phyloP scores from a whole-genome alignment of 2,888 invertebrate genomes.

The Chromoteleia sp. region DNA sequence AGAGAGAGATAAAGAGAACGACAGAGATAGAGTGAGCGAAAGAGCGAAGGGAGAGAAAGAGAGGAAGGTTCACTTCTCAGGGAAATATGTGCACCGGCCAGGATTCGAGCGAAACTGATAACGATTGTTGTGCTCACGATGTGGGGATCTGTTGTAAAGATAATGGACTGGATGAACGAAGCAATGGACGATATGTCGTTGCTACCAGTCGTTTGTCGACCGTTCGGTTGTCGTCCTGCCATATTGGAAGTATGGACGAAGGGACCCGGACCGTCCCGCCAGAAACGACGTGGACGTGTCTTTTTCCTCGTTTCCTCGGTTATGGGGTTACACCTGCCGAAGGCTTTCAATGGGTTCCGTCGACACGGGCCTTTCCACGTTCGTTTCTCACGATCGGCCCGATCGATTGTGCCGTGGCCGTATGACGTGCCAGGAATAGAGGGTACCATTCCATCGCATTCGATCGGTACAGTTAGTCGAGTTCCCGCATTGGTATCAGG shows the following conservation, averaged over 20 bases:
- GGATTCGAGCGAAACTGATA: too few relatives aligned
- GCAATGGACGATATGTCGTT: background rate
- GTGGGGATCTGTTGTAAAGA: too few relatives aligned
- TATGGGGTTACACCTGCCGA: constrained; percentile 21
- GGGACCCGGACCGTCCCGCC: constrained; percentile 9
- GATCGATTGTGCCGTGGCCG: constrained; percentile 8
- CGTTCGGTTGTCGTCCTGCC: constrained; percentile 21
- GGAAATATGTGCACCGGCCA: too few relatives aligned
- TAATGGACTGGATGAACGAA: background rate
- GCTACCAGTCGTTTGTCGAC: background rate
- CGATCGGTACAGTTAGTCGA: constrained; percentile 45
- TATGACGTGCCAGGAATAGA: constrained; percentile 19
- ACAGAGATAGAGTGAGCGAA: too few relatives aligned
- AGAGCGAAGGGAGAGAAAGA: too few relatives aligned
- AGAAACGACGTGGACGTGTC: background rate
- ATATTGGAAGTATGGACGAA: constrained; percentile 33
- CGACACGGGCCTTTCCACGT: background rate
- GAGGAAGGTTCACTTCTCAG: too few relatives aligned
- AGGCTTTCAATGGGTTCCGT: background rate
- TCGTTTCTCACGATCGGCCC: constrained; percentile 37
- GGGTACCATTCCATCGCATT: constrained; percentile 29
- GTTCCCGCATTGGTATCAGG: constrained; percentile 9
- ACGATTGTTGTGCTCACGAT: too few relatives aligned
- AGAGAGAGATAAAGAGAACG: too few relatives aligned
- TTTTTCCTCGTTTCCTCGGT: constrained; percentile 5